A percentile compares a stretch with the other conserved stretches of the same genome.
These are phyloP conservation scores for Enoplosus armatus DNA, from an alignment of 2,797 vertebrate species.

Conservation along the genomic window DNA sequence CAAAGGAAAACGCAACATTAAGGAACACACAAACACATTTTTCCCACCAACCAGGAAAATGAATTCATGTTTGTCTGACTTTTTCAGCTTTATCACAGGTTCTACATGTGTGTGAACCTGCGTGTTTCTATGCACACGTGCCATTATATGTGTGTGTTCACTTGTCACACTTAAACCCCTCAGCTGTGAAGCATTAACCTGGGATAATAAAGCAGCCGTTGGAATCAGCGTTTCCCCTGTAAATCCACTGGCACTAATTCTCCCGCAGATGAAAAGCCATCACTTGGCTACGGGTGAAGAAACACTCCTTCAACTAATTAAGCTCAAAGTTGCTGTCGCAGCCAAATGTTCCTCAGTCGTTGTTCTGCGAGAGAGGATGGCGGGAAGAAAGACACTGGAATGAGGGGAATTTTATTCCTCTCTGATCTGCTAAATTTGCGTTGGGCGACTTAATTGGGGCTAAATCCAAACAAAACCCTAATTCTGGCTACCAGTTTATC, in stretches of 20 bases:
- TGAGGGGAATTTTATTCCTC: neutral
- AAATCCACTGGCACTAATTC: slow-evolving; percentile 60
- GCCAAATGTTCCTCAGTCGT: slow-evolving; percentile 13
- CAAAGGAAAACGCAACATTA: neutral
- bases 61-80: neutral
- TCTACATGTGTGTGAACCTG: slow-evolving; percentile 1
- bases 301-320: slow-evolving; percentile 52
- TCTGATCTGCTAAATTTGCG: neutral
- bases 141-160: slow-evolving; percentile 10
- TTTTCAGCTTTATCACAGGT: neutral
- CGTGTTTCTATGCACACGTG: neutral
- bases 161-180: slow-evolving; percentile 38
- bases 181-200: slow-evolving; percentile 39
- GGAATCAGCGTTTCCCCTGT: slow-evolving; percentile 37
- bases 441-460: neutral
- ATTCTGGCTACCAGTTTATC: too few species aligned
- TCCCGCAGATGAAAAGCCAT: slow-evolving; percentile 25
- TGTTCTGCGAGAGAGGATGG: neutral
- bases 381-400: neutral
- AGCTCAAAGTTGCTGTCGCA: slow-evolving; percentile 27
- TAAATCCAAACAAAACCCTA: slow-evolving; percentile 1
- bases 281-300: slow-evolving; percentile 37
- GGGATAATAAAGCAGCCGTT: slow-evolving; percentile 30
- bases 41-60: neutral
- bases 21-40: neutral